Base-by-base conservation (phyloP, 2,797 vertebrate species). In the Oryzias dopingdopingensis region DNA sequence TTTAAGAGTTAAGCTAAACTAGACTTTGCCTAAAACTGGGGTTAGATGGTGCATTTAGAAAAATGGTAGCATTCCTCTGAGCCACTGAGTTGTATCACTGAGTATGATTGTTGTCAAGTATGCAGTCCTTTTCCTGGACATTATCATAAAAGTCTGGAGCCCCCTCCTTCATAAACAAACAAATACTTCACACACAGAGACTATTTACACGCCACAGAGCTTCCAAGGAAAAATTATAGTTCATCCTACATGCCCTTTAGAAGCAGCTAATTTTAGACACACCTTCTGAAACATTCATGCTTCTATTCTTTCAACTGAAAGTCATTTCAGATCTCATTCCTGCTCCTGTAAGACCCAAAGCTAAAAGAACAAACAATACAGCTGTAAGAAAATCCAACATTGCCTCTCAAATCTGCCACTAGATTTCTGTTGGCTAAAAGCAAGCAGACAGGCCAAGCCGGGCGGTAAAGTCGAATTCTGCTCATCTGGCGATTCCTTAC, bases 21-120 rank as follows among this genome's bases (percentile, higher is more conserved):
- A 72, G 14, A 24, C 4, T 22, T 59, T 60, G 74, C 56, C 55
- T 72, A 62, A 61, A 48, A 62, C 49, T 23, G 59, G 66, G 59
- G 58, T 65, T 70, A 65, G 53, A 72, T 80, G 79, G 84, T 59
- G 67, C 69, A 79, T 81, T 87, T 87, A 72, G 37, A 82, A 72
- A 74, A 62, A 65, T 46, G 52, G 59, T 18, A 76, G 70, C 81
- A 88, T 84, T 89, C 85, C 81, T 77, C 50, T 13, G 74, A 86
- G 77, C 81, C 67, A 83, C 62, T 54, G 67, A 81, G 66, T 71
- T 77, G 62, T 23, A 32, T 23, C 45, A 49, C 12, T n/a, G 71
- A 72, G 72, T 62, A 74, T 42, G 66, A 88, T 82, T 79, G 68
- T 82, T 82, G 85, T 86, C 78, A 86, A 88, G 85, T 74, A 89